Conservation (phyloP, 2,888 invertebrate genomes). For the Drosophila subquinaria region DNA sequence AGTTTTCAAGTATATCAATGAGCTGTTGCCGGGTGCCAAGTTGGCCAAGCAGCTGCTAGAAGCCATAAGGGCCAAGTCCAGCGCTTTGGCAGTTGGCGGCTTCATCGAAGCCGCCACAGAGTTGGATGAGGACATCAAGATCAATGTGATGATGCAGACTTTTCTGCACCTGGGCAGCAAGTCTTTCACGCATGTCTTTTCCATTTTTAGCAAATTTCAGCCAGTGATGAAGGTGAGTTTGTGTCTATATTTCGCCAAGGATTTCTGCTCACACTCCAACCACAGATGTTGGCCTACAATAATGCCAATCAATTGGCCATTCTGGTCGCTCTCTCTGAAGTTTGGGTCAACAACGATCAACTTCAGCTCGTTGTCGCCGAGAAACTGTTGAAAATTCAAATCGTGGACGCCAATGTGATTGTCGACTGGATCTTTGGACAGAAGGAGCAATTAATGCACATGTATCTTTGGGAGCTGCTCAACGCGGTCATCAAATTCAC, state of each 20-base stretch:
- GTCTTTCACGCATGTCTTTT: slow-evolving; percentile 49
- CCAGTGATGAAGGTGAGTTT: slow-evolving; percentile 52
- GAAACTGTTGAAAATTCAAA: slow-evolving; percentile 38
- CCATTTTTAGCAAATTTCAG: slow-evolving; percentile 35
- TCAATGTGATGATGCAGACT: slow-evolving; percentile 56
- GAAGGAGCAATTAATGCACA: slow-evolving; percentile 45
- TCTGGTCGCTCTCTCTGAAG: slow-evolving; percentile 49
- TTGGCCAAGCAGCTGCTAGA: slow-evolving; percentile 85
- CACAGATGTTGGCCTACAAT: slow-evolving; percentile 30
- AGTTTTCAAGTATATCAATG: slow-evolving; percentile 94
- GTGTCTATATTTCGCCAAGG: accelerated
- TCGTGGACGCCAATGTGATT: slow-evolving; percentile 28
- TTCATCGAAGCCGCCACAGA: slow-evolving; percentile 13
- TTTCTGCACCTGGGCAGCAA: slow-evolving; percentile 59
- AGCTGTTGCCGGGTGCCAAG: slow-evolving; percentile 89
- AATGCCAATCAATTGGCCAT: slow-evolving; percentile 32
- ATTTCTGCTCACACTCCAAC: background rate
- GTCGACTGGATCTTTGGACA: slow-evolving; percentile 50
- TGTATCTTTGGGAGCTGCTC: slow-evolving; percentile 63
- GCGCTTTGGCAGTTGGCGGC: slow-evolving; percentile 8
- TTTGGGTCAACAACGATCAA: slow-evolving; percentile 60
- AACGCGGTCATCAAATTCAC: slow-evolving; percentile 20
- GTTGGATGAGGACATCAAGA: slow-evolving; percentile 31
- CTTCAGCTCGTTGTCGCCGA: slow-evolving; percentile 37
- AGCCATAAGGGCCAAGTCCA: slow-evolving; percentile 33